phyloP scores from a whole-genome alignment of 2,113 vertebrate genomes.

The Seriola rivoliana region DNA sequence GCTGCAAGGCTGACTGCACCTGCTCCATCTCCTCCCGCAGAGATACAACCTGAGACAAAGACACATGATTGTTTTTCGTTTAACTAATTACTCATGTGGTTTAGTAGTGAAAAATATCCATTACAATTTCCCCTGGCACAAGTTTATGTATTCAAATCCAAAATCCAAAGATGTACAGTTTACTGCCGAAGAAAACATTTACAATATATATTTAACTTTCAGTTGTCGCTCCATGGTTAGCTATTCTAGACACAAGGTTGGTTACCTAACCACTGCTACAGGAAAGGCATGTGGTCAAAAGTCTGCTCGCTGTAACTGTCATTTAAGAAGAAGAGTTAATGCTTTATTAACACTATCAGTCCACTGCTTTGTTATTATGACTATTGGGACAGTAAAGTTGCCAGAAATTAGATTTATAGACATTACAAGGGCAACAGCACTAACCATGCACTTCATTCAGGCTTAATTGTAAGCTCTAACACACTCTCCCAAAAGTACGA shows the following conservation, averaged over 20 bases:
- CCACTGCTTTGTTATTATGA: neutral
- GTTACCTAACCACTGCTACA: neutral
- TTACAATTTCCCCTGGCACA: too few species aligned
- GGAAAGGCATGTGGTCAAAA: neutral
- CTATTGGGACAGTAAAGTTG: neutral
- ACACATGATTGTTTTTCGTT: neutral
- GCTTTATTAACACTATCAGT: neutral
- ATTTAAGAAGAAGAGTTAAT: neutral
- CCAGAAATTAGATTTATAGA: too few species aligned
- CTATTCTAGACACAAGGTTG: neutral
- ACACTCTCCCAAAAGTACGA: neutral
- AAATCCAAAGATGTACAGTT: too few species aligned
- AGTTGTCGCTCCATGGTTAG: neutral
- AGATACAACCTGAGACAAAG: slow-evolving; percentile 46
- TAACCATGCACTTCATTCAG: neutral
- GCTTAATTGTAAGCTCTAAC: neutral
- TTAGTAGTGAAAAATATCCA: too few species aligned
- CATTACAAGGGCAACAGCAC: neutral
- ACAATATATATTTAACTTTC: neutral
- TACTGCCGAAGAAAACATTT: neutral
- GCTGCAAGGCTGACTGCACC: slow-evolving; percentile 52
- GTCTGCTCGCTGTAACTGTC: neutral
- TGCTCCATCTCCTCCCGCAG: slow-evolving; percentile 47
- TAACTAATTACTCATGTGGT: neutral
- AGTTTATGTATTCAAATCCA: too few species aligned